Evolutionary conservation across 1,140 invertebrate genomes (phyloP), one percentile per base, ranked within the genome.

Genomic region (Atta colombica): DNA sequence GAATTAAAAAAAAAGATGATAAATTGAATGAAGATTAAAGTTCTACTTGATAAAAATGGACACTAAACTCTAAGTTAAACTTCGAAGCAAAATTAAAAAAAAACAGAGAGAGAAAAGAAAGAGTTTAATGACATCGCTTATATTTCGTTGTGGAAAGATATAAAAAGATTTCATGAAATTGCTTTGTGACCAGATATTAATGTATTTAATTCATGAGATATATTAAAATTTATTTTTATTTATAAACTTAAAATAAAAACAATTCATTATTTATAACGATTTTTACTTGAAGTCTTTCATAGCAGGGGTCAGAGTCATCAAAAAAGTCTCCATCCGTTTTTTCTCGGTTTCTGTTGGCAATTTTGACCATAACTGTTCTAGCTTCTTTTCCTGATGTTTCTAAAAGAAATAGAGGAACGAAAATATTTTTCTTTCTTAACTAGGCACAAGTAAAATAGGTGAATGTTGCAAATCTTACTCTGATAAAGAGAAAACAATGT

Each of bases 401-500:
- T 97, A 21, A 86, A 88, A 69, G 87, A 80, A 18, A 68, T 3
- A 80, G 53, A 74, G 53, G 39, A 49, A 77, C n/a, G n/a, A 28
- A 65, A 78, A 39, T 28, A 74, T 14, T 14, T 61, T 45, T 10
- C 16, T 39, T 25, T 28, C 16, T 74, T 8, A 3, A 69, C n/a
- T 5, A 8, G 3, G 25, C 3, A 0, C 18, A 39, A 5, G 60
- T 45, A 8, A 61, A 72, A 65, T 18, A 31, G 4, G 0, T 3
- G 4, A 35, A 25, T 55, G 75, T 77, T 31, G 49, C 0, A n/a
- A 55, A 21, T 72, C 81, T 92, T 92, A 96, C 96, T 91, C 94
- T 94, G 68, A 98, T 96, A 92, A 97, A 97, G 88, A 96, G 96
- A 92, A 97, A 98, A 94, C 97, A 97, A 77, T 98, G 97, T 93